phyloP scores from a whole-genome alignment of 1,140 invertebrate species.

The Nasonia giraulti region DNA sequence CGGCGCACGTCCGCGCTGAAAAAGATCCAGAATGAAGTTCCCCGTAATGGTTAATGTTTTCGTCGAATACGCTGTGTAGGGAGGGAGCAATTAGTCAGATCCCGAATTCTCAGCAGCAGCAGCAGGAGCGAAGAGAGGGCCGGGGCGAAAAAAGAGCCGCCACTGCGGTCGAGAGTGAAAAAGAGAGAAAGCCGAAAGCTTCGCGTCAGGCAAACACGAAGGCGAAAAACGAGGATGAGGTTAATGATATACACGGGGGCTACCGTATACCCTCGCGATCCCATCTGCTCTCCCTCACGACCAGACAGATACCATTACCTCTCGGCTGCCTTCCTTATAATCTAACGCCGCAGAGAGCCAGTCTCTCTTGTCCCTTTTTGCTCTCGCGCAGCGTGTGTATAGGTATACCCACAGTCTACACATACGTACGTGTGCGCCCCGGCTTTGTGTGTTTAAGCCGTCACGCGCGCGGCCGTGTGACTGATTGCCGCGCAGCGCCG shows the following conservation, averaged over 20 bases:
- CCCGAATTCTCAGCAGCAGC: neutral
- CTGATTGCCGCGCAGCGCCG: constrained; percentile 26
- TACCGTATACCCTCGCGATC: constrained; percentile 65
- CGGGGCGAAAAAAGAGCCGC: neutral
- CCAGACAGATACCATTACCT: constrained; percentile 18
- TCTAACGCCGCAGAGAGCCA: constrained; percentile 26
- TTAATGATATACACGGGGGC: constrained; percentile 72
- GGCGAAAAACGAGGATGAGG: constrained; percentile 71
- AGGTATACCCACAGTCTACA: neutral
- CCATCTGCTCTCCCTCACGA: constrained; percentile 58
- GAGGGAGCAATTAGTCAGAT: neutral
- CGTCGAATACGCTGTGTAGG: neutral
- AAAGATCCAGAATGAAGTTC: neutral
- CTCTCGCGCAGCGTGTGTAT: neutral
- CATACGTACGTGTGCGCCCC: neutral
- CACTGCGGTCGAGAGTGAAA: neutral
- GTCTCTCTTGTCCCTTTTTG: constrained; percentile 31
- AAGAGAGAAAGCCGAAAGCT: constrained; percentile 48
- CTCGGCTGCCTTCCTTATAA: constrained; percentile 30
- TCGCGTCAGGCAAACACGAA: neutral
- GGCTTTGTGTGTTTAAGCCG: constrained; percentile 38
- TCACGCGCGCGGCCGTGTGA: constrained; percentile 39
- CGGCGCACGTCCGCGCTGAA: neutral
- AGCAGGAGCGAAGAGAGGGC: too few species aligned
- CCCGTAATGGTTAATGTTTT: neutral